A percentile compares a stretch with the other conserved stretches of the same genome.
These are phyloP conservation scores for Rhimphoctona megacephalus DNA, from an alignment of 2,888 invertebrate genomes.

Conservation along the genomic window DNA sequence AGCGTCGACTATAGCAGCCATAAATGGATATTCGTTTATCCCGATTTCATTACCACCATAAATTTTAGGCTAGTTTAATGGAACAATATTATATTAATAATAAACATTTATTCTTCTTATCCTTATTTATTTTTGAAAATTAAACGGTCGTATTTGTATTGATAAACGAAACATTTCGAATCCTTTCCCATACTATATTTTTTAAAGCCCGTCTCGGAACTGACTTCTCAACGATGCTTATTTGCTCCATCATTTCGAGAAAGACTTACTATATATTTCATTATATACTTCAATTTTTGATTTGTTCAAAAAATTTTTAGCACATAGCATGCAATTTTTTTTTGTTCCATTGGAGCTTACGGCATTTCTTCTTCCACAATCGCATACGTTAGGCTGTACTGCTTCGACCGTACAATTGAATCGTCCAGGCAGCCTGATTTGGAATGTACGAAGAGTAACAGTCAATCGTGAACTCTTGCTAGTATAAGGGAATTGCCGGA, in stretches of 20 bases:
- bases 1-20: conserved; percentile 86
- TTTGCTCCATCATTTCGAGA: background rate
- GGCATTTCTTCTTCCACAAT: conserved; percentile 87
- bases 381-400: conserved; percentile 81
- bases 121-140: background rate
- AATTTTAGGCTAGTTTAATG: conserved; percentile 82
- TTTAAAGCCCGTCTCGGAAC: too few relatives aligned
- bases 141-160: background rate
- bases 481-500: conserved; percentile 68
- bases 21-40: conserved; percentile 87
- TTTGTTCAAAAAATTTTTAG: too few relatives aligned
- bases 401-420: conserved; percentile 85
- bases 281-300: background rate
- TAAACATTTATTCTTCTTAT: conserved; percentile 10
- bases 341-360: too few relatives aligned
- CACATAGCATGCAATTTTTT: too few relatives aligned
- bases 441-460: conserved; percentile 74
- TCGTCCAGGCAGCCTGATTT: conserved; percentile 84
- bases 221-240: background rate
- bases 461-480: conserved; percentile 77
- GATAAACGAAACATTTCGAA: background rate
- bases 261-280: background rate
- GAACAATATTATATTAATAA: conserved; percentile 9
- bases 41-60: conserved; percentile 86
- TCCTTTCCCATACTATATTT: too few relatives aligned